Evolutionary conservation across 2,888 invertebrate species (phyloP), one percentile per base, ranked within the genome.

Genomic region (Cephus nigrinus): DNA sequence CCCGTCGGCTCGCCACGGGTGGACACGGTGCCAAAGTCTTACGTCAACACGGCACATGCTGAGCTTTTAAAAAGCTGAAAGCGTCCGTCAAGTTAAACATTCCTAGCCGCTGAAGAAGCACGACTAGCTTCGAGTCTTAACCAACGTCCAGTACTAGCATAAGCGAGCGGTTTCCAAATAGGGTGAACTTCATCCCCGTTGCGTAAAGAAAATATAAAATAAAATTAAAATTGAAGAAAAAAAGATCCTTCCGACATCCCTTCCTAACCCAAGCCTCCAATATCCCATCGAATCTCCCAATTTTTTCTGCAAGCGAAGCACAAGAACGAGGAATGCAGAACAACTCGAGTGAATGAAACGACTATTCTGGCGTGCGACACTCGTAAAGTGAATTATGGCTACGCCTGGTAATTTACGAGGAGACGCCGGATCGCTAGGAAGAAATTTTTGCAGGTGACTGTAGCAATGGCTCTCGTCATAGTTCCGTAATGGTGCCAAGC

Each of bases 21-120:
- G 40, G 40, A 55, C 40, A 55, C 40, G 23, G 30, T 77, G 77
- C 77, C 77, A 77, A 77, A 75, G 31, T 69, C 69, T 75, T 77
- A 75, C 77, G 77, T 77, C 77, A 74, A 77, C 75, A 40, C 34
- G 71, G 12, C 30, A 3, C 71, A 32, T 33, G 71, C 30, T 32
- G 3, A 71, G 71, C 30, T 71, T 71, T 71, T 71, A 30, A 32
- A 71, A n/a, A 71, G n/a, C n/a, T 71, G n/a, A 71, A 71, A 30
- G 71, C 71, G 2, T 4, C 11, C 30, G 71, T 71, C 71, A 33
- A 31, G 71, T 71, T 71, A 30, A 71, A 71, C 71, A 33, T 33
- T 5, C 71, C 15, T 71, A 71, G 23, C 0, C 15, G 71, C 5
- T 33, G 5, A 23, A 15, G 5, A 55, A 55, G 5, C 15, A 15